A percentile compares a stretch with the other conserved stretches of the same genome.
Conservation (phyloP, 2,888 invertebrate genomes). For the Drosophila crucigera region DNA sequence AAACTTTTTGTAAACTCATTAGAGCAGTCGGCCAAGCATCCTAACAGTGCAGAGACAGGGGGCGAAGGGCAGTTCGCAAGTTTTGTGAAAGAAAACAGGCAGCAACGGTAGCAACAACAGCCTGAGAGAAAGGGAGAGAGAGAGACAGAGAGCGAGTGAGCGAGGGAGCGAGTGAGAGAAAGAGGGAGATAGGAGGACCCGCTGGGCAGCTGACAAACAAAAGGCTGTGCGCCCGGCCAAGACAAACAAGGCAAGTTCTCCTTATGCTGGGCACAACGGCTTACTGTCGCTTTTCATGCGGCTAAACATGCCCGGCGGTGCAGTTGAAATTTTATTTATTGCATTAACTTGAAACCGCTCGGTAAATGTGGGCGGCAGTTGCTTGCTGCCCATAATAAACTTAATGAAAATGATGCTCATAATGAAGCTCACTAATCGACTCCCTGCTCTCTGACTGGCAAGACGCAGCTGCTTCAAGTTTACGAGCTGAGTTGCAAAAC, state of each 20-base stretch:
- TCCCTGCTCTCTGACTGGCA: slow-evolving; percentile 23
- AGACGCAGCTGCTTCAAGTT: slow-evolving; percentile 48
- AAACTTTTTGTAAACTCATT: slow-evolving; percentile 79
- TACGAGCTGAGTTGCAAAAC: slow-evolving; percentile 36
- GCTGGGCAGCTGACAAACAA: slow-evolving; percentile 60
- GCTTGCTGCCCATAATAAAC: slow-evolving; percentile 62
- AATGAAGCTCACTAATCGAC: slow-evolving; percentile 79
- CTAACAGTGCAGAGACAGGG: slow-evolving; percentile 26
- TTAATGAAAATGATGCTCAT: slow-evolving; percentile 78
- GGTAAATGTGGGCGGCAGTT: slow-evolving; percentile 18
- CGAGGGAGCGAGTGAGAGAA: background rate
- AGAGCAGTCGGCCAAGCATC: slow-evolving; percentile 72
- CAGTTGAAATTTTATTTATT: slow-evolving; percentile 81
- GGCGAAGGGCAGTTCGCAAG: slow-evolving; percentile 36
- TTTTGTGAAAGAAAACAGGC: slow-evolving; percentile 69
- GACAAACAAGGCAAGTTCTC: slow-evolving; percentile 76
- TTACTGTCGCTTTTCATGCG: slow-evolving; percentile 80
- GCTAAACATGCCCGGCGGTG: slow-evolving; percentile 79
- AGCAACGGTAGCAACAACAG: slow-evolving; percentile 18
- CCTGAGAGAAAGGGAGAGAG: slow-evolving; percentile 1
- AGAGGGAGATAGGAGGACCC: slow-evolving; percentile 1
- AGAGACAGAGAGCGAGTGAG: slow-evolving; percentile 6
- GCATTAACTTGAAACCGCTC: slow-evolving; percentile 75
- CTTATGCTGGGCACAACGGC: slow-evolving; percentile 67
- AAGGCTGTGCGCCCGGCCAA: slow-evolving; percentile 59